These are phyloP conservation scores for Sesamia inferens DNA, from an alignment of 2,888 invertebrate genomes.

Conservation along the genomic window DNA sequence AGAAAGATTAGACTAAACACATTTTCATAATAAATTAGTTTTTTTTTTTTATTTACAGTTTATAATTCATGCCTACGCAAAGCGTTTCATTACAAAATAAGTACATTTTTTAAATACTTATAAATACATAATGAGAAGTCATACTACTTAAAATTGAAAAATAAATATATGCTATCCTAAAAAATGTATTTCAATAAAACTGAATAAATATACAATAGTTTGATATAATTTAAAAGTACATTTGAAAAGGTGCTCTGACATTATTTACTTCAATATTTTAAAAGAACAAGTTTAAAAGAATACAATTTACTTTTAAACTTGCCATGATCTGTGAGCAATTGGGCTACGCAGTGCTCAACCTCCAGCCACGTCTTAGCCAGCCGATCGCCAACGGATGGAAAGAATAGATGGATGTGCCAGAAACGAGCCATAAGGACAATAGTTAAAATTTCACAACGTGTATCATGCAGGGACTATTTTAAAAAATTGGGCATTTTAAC, in stretches of 20 bases:
- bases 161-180: background rate
- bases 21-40: conserved; percentile 18
- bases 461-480: too few relatives aligned
- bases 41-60: background rate
- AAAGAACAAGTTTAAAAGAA: too few relatives aligned
- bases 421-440: too few relatives aligned
- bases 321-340: too few relatives aligned
- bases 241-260: conserved; percentile 3
- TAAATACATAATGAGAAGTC: background rate
- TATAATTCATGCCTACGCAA: background rate
- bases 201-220: background rate
- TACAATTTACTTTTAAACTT: too few relatives aligned
- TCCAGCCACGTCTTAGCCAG: too few relatives aligned
- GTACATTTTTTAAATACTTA: conserved; percentile 15
- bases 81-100: conserved; percentile 5
- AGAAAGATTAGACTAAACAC: background rate
- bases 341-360: too few relatives aligned
- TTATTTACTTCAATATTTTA: too few relatives aligned
- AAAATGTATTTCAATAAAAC: background rate
- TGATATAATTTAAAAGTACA: conserved; percentile 20
- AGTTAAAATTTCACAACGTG: too few relatives aligned
- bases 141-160: background rate
- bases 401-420: too few relatives aligned
- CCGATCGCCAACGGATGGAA: too few relatives aligned
- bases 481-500: too few relatives aligned